Evolutionary conservation across 2,888 invertebrate genomes (phyloP), one percentile per base, ranked within the genome.

Genomic region (Nudaria mundana): DNA sequence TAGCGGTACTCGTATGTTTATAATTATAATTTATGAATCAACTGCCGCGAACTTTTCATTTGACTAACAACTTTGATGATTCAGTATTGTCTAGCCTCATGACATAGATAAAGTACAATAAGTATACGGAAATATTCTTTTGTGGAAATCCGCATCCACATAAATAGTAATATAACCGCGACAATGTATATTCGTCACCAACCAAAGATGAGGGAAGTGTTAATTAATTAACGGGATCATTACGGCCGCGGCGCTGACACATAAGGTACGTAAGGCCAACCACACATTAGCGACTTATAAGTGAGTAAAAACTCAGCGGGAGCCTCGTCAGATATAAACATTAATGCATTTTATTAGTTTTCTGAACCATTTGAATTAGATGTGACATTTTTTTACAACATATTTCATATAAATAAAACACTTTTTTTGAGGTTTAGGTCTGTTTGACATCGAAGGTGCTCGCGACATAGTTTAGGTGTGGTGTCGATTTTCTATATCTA

Each of bases 141-240:
- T 45, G 54, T 41, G 44, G 23, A 40, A 44, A 44, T 46, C 40
- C 29, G 22, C 42, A 43, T 30, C 40, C 30, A 22, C 42, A 43
- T 30, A 45, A 44, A 48, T 45, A 42, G 43, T 36, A 47, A 48
- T 50, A 53, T 51, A 63, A 61, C 63, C 58, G 47, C 62, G 62
- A 65, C 48, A 60, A 60, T 54, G 44, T 34, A 37, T 33, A 53
- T 53, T 63, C 52, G 55, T 67, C 64, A 55, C 44, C 43, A 54
- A 57, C 50, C 54, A 49, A 51, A 66, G 59, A 58, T 49, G 50
- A 58, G 28, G 49, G 59, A 48, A 52, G 71, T 70, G 70, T 71
- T 69, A 76, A 82, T 75, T 76, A 78, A 81, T 80, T 74, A 69
- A 62, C 68, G 53, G 57, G 71, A 75, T 76, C 71, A 73, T 55